Evolutionary conservation across 2,113 vertebrate genomes (phyloP).

Genomic region (Saguinus midas): DNA sequence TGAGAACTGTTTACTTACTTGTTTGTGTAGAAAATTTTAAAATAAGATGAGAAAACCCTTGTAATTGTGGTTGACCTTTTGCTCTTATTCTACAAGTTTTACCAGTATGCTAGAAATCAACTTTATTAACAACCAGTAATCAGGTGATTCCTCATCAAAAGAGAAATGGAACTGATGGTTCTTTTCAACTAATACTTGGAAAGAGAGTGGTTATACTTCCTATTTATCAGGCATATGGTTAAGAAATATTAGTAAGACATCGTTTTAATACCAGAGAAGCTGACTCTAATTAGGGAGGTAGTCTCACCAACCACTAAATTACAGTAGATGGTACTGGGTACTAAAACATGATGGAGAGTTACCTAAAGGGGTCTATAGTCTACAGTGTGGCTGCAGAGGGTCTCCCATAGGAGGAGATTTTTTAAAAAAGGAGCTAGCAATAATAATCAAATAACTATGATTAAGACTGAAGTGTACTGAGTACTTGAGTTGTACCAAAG

Average conservation of each 20-base stretch:
- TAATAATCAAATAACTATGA: not conserved
- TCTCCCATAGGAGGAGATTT: not conserved
- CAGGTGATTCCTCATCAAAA: not conserved
- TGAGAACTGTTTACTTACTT: constrained; percentile 57
- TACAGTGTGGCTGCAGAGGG: not conserved
- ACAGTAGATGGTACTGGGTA: not conserved
- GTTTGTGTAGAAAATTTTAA: constrained; percentile 62
- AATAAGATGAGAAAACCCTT: constrained; percentile 36
- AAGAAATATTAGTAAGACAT: not conserved
- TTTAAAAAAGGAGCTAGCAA: not conserved
- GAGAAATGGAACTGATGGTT: not conserved
- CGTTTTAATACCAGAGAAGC: not conserved
- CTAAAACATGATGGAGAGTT: not conserved
- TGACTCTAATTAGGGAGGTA: not conserved
- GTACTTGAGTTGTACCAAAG: not conserved
- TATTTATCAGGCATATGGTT: not conserved
- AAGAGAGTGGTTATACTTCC: not conserved
- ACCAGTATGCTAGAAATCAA: constrained; percentile 24
- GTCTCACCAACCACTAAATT: not conserved
- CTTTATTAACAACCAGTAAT: not conserved
- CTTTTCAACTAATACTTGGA: not conserved
- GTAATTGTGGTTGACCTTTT: constrained; percentile 6
- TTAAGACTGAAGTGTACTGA: not conserved
- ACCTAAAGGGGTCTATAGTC: not conserved
- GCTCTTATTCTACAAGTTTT: constrained; percentile 10